Evolutionary conservation across 2,888 invertebrate species (phyloP), one percentile per base, ranked within the genome.

Genomic region (Diaprepes abbreviatus): DNA sequence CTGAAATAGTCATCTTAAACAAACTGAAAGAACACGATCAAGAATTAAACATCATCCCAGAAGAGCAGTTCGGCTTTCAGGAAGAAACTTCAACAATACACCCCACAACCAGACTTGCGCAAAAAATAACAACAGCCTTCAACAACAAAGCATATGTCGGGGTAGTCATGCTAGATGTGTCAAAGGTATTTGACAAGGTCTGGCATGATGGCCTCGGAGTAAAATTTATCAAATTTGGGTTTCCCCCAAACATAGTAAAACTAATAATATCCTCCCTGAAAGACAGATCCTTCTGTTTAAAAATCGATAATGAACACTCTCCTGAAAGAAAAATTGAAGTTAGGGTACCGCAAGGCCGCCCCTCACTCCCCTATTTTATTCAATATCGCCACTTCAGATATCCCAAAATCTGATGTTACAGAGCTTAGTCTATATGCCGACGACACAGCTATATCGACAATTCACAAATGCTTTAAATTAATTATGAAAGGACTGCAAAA

Each of bases 301-400:
- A 19, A 16, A 6, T 6, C 0, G 55, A 64, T n/a, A 17, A 10
- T 16, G 6, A 1, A 5, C 10, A n/a, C 12, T 64, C 55, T 1
- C 1, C 33, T 2, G 9, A 1, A 3, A 4, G 19, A 14, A 4
- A 1, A 9, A 38, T 40, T n/a, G 50, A 63, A 35, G 73, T 66
- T 7, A 67, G 69, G 5, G 67, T 74, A 5, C 67, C 74, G n/a
- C n/a, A n/a, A n/a, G n/a, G n/a, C n/a, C 68, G 66, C 72, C 5
- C 58, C 68, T 7, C 33, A 71, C 0, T 69, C 70, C 36, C 68
- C 70, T 0, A 57, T 55, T 1, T 28, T 74, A 3, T 45, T 19
- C 45, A 19, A 45, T 6, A 45, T 45, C 2, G 14, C 4, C 45
- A 45, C 6, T 9, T 10, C 74, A 1, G 58, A 58, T 43, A 40